Percentiles rank a stretch among this genome's conserved stretches.
These are phyloP conservation scores for Globodera rostochiensis DNA, from an alignment of 1,140 invertebrate genomes.

Conservation along the genomic window DNA sequence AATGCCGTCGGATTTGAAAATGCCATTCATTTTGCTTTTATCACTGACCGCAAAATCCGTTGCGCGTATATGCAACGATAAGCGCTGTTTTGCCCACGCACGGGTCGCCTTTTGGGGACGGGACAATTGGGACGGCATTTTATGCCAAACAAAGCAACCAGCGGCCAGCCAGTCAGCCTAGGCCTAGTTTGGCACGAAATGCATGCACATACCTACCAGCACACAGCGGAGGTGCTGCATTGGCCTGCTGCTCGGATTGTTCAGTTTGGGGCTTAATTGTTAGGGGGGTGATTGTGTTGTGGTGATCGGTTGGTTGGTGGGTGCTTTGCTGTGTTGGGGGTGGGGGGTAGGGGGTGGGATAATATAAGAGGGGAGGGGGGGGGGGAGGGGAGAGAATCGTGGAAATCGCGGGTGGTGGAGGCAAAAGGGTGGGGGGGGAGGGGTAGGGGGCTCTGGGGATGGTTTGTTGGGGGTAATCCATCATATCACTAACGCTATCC, in stretches of 20 bases:
- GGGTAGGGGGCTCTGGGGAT: not conserved
- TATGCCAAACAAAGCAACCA: too few relatives aligned
- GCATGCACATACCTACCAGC: conserved; percentile 73
- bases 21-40: not conserved
- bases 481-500: not conserved
- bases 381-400: not conserved
- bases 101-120: conserved; percentile 71
- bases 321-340: too few relatives aligned
- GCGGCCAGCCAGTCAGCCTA: too few relatives aligned
- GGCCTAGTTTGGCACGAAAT: too few relatives aligned
- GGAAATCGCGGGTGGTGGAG: not conserved
- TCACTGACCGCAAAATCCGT: conserved; percentile 75
- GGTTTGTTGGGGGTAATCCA: not conserved
- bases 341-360: too few relatives aligned
- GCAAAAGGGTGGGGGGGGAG: too few relatives aligned
- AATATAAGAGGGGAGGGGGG: too few relatives aligned
- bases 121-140: not conserved
- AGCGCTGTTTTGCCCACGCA: conserved; percentile 88
- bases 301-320: not conserved
- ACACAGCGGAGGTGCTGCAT: conserved; percentile 78
- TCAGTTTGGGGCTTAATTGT: not conserved
- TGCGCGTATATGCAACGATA: conserved; percentile 86
- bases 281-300: not conserved
- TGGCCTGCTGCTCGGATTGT: not conserved
- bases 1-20: not conserved